These are phyloP conservation scores for Meandrina meandrites DNA, from an alignment of 92 coral and sea anemone genomes.

Conservation along the genomic window DNA sequence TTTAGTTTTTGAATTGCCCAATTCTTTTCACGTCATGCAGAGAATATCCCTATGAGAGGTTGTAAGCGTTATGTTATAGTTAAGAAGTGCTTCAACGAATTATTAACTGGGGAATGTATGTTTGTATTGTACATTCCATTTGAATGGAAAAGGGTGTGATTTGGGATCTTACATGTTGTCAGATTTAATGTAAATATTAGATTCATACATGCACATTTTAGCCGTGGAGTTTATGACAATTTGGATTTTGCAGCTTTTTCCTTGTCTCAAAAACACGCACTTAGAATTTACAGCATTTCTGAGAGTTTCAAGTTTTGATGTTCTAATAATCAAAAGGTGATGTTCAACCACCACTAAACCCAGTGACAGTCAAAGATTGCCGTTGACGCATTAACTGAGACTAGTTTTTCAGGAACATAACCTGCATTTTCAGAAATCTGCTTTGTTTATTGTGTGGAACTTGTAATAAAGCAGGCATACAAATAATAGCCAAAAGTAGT, in stretches of 20 bases:
- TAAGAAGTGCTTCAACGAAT: not conserved
- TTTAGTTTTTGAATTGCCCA: constrained; percentile 6
- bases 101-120: not conserved
- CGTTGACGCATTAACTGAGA: not conserved
- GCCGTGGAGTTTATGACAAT: not conserved
- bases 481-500: no score
- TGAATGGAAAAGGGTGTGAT: not conserved
- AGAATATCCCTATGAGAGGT: not conserved
- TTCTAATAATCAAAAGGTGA: no score
- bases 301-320: not conserved
- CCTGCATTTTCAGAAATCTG: no score
- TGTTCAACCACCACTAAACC: no score
- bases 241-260: not conserved
- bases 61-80: not conserved
- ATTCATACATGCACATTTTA: not conserved
- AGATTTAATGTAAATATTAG: not conserved
- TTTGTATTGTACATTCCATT: not conserved
- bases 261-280: not conserved
- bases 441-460: no score
- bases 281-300: not conserved
- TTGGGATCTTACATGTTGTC: not conserved
- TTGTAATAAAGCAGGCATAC: no score
- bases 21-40: not conserved
- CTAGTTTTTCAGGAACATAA: no score
- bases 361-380: not conserved